Evolutionary conservation across 2,888 invertebrate genomes (phyloP), one percentile per base, ranked within the genome.

Genomic region (Archaeoteleia sp.): DNA sequence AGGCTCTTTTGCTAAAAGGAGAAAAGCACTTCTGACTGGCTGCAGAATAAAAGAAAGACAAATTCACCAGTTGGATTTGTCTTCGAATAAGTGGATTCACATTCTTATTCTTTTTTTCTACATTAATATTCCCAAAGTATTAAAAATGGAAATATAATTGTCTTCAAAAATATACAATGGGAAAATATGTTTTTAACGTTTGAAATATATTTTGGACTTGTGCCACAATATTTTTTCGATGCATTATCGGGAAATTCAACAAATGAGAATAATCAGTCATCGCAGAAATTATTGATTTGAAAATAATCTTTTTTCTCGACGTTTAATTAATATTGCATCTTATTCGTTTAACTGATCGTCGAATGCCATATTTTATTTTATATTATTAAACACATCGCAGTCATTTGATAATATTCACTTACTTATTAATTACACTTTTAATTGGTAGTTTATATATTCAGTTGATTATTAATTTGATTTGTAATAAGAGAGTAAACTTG

Each of bases 21-120:
- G 69, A 69, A 20, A 69, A 65, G 69, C 69, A 69, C 69, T 69
- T 65, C 65, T 61, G 69, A 69, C 65, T 69, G 65, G 61, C 65
- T 66, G 69, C 53, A 43, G 69, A 69, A 69, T 69, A 69, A 65
- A 65, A 69, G 69, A 65, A 69, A 69, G 69, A 69, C 61, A 65
- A 69, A 69, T 69, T 69, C 61, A 69, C 65, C 65, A 60, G 69
- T 66, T 65, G 66, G 70, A 66, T 70, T 70, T 66, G 70, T 70
- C 70, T 70, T 70, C 58, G 62, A 67, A 62, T 62, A 62, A 67
- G 67, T 67, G 67, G 62, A 67, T 58, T 70, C 70, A 58, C 55
- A 70, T 70, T 66, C 66, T 57, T 58, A 57, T 48, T 53, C 46
- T 53, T 51, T 51, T 14, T 37, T 39, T 46, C 32, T 61, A 39